Evolutionary conservation across 2,113 vertebrate genomes (phyloP).

Genomic region (Hassar affinis): DNA sequence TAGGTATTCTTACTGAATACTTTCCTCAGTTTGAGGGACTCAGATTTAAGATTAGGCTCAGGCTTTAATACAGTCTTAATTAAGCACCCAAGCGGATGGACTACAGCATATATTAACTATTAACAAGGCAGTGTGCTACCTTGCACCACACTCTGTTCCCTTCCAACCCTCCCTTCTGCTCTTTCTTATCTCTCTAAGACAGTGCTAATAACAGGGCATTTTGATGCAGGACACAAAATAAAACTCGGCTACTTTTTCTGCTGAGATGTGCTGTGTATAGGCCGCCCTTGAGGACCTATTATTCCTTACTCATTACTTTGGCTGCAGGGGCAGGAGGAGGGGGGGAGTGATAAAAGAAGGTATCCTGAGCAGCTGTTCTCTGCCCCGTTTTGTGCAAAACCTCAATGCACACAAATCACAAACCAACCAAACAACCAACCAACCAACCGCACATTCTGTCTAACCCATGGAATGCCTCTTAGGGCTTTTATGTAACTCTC

Average conservation of each 20-base stretch:
- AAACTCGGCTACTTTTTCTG: conserved; percentile 40
- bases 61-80: conserved; percentile 18
- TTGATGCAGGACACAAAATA: conserved; percentile 26
- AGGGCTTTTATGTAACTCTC: conserved; percentile 21
- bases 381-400: conserved; percentile 14
- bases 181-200: not conserved
- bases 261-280: conserved; percentile 39
- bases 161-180: not conserved
- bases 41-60: conserved; percentile 1
- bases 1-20: not conserved
- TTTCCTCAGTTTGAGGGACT: not conserved
- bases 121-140: conserved; percentile 10
- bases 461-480: conserved; percentile 14
- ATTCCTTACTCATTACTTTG: conserved; percentile 48
- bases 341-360: conserved; percentile 17
- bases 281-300: conserved; percentile 45
- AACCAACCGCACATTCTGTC: conserved; percentile 3
- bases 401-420: conserved; percentile 29
- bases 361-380: conserved; percentile 37
- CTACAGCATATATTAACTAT: conserved; percentile 21
- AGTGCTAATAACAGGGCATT: conserved; percentile 34
- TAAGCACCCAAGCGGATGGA: not conserved
- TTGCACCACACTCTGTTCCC: not conserved
- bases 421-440: conserved; percentile 9
- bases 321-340: conserved; percentile 26